Percentiles rank a stretch among this genome's conserved stretches.
Conservation (phyloP, 2,113 vertebrate species). For the Dinomys branickii region DNA sequence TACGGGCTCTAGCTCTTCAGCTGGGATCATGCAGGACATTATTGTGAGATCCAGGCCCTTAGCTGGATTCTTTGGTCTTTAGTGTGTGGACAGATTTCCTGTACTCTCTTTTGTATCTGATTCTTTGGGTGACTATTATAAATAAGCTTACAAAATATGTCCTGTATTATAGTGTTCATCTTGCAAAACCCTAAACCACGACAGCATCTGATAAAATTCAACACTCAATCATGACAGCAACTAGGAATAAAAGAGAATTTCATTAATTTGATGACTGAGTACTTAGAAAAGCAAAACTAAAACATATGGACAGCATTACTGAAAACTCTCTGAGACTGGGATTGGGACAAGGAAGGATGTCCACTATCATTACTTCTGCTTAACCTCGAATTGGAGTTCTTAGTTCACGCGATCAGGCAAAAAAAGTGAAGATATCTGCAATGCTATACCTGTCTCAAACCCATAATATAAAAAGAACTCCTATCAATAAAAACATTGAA, state of each 20-base stretch:
- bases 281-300: background rate
- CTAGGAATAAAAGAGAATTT: background rate
- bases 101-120: too few species aligned
- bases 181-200: too few species aligned
- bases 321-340: background rate
- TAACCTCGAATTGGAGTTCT: background rate
- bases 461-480: background rate
- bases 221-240: background rate
- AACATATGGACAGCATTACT: background rate
- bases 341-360: background rate
- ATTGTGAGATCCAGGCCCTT: too few species aligned
- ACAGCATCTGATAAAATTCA: background rate
- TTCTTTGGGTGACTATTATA: too few species aligned
- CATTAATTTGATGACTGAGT: background rate
- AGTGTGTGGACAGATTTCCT: too few species aligned
- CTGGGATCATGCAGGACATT: too few species aligned
- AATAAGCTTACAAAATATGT: too few species aligned
- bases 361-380: background rate
- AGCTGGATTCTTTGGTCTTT: too few species aligned
- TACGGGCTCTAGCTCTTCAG: too few species aligned
- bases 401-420: background rate
- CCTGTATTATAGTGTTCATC: too few species aligned
- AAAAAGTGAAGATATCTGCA: background rate
- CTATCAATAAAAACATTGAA: background rate
- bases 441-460: background rate